Conservation (phyloP, 2,888 invertebrate species). For the Tetragonula carbonaria region DNA sequence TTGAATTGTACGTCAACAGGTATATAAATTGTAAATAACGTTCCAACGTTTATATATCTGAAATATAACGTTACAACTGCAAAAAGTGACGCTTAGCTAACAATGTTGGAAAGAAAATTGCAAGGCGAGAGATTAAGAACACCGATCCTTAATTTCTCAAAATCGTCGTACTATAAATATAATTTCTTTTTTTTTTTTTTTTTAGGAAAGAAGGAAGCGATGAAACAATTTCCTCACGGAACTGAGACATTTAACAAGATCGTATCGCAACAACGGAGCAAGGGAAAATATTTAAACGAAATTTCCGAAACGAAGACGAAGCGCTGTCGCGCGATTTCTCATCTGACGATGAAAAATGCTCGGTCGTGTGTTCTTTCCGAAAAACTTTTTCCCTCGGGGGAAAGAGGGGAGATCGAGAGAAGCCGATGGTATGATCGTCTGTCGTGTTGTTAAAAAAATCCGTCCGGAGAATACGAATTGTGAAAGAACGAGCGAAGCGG, state of each 20-base stretch:
- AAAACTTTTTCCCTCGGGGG: no score
- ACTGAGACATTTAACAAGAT: not conserved
- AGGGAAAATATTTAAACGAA: conserved; percentile 1
- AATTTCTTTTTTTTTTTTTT: not conserved
- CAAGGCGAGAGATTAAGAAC: no score
- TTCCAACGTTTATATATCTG: no score
- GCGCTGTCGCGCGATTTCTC: not conserved
- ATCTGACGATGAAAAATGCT: not conserved
- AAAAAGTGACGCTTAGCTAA: no score
- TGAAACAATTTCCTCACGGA: not conserved
- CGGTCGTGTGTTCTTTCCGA: not conserved
- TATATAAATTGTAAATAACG: no score
- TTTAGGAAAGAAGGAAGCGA: not conserved
- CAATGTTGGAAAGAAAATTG: no score
- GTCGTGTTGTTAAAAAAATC: not conserved
- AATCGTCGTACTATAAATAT: no score
- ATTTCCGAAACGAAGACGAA: conserved; percentile 16
- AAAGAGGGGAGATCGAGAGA: not conserved
- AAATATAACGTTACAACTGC: no score
- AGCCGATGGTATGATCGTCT: not conserved
- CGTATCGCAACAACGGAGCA: not conserved
- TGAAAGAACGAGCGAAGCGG: not conserved
- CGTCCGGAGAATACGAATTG: not conserved
- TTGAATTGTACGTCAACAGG: no score
- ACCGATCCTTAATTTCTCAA: no score